These are phyloP conservation scores for Apodemus speciosus DNA, from an alignment of 2,113 vertebrate genomes.

Conservation along the genomic window DNA sequence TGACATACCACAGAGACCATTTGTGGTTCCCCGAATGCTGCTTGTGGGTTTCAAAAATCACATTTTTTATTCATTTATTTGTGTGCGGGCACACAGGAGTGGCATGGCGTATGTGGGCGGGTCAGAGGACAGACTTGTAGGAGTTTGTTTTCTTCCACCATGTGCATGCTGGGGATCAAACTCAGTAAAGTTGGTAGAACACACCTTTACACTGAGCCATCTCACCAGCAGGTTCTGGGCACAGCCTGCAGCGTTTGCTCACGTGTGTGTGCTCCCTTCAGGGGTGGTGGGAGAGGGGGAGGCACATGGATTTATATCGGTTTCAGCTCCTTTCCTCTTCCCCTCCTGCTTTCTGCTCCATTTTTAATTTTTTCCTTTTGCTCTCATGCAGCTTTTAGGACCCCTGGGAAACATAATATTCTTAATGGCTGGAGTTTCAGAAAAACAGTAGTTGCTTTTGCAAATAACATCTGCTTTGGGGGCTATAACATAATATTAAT, in stretches of 20 bases:
- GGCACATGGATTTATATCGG: neutral
- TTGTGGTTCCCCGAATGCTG: neutral
- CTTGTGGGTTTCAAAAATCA: neutral
- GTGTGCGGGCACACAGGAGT: neutral
- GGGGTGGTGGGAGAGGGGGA: neutral
- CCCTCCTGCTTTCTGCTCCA: neutral
- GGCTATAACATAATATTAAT: neutral
- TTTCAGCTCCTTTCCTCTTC: neutral
- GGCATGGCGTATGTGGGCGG: neutral
- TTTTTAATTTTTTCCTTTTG: neutral
- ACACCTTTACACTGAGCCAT: neutral
- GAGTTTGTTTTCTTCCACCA: neutral
- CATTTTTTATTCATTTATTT: neutral
- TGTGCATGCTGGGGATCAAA: neutral
- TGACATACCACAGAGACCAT: neutral
- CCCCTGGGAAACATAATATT: neutral
- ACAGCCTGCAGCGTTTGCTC: neutral
- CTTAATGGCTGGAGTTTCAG: constrained; percentile 18
- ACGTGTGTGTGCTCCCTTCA: neutral
- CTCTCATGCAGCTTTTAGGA: neutral
- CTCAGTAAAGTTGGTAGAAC: neutral
- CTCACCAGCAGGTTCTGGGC: neutral
- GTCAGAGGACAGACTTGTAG: neutral
- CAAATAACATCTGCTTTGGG: constrained; percentile 23
- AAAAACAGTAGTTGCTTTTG: constrained; percentile 25